phyloP scores from a whole-genome alignment of 37 sponge, comb jelly and placozoan species.

The Cliona cf. orientalis region DNA sequence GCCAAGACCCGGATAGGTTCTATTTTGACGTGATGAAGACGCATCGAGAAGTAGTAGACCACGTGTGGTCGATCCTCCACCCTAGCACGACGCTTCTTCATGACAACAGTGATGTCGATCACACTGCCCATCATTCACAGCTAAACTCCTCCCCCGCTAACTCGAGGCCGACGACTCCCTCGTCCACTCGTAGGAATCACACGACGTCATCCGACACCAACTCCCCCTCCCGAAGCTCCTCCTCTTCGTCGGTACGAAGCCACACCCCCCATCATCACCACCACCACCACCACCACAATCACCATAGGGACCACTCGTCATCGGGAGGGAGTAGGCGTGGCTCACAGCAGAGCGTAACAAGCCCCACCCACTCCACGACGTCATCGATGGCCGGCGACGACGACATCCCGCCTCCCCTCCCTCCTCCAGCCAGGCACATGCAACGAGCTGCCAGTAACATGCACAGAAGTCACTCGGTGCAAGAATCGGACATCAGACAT shows the following conservation, averaged over 20 bases:
- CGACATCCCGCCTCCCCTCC: conserved; percentile 12
- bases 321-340: no score
- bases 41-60: conserved; percentile 74
- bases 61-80: conserved; percentile 63
- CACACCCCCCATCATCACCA: background rate
- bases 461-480: conserved; percentile 24
- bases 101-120: background rate
- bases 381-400: background rate
- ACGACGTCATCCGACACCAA: no score
- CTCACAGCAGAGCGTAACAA: no score
- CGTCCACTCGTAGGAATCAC: no score
- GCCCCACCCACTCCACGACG: background rate
- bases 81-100: conserved; percentile 20
- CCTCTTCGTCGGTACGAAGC: background rate
- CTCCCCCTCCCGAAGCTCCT: no score
- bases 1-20: conserved; percentile 61
- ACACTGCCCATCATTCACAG: no score
- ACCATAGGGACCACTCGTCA: background rate
- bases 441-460: conserved; percentile 4
- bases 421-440: conserved; percentile 2
- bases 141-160: no score
- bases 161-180: no score
- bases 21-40: conserved; percentile 82
- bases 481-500: conserved; percentile 1
- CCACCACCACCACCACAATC: conserved; percentile 2